Percentiles rank a stretch among this genome's conserved stretches.
These are phyloP conservation scores for Itoplectis maculator DNA, from an alignment of 2,888 invertebrate genomes.

Conservation along the genomic window DNA sequence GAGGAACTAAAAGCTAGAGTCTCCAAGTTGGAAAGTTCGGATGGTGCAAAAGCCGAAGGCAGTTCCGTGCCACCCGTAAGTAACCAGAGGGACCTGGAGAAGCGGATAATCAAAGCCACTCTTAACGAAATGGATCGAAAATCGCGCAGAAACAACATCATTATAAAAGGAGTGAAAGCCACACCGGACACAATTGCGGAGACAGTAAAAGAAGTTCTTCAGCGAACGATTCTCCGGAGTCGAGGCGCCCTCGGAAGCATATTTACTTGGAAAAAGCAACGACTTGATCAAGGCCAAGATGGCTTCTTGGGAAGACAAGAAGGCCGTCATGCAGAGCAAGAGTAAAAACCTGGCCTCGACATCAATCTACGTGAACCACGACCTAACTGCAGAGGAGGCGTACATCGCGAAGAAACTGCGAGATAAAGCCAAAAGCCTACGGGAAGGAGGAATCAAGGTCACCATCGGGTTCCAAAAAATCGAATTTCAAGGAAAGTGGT, in stretches of 20 bases:
- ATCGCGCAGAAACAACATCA: neutral
- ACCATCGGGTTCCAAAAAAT: conserved; percentile 6
- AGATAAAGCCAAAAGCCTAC: neutral
- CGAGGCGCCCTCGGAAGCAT: neutral
- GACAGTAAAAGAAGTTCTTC: neutral
- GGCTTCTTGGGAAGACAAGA: neutral
- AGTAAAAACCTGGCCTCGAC: neutral
- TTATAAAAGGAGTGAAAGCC: neutral
- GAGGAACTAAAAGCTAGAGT: neutral
- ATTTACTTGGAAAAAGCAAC: neutral
- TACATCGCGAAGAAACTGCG: neutral
- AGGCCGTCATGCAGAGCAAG: neutral
- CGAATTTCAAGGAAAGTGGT: neutral
- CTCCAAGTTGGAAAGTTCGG: neutral
- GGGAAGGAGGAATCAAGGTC: neutral
- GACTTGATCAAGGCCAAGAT: neutral
- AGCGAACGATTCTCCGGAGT: neutral
- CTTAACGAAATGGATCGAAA: neutral
- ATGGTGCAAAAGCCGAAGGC: neutral
- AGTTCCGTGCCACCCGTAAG: no score
- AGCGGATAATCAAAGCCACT: neutral
- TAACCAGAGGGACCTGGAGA: neutral
- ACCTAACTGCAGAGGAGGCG: neutral
- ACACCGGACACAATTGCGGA: neutral
- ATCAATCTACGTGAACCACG: neutral